Evolutionary conservation across 1,140 invertebrate species (phyloP).

Genomic region (Ips nitidus): DNA sequence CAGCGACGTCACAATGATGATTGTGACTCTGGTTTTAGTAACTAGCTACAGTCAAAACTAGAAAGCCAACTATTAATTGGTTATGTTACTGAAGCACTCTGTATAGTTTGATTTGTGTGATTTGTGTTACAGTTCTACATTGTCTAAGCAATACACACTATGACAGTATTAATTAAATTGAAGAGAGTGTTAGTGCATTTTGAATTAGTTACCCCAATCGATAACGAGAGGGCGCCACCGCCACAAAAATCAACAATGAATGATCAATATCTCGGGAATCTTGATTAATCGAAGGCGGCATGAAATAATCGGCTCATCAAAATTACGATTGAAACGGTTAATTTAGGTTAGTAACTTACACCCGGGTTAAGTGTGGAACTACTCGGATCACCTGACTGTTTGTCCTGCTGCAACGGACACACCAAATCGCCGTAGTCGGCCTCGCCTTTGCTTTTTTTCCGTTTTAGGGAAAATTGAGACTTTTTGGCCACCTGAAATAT

Average conservation of each 20-base stretch:
- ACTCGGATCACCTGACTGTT: conserved; percentile 63
- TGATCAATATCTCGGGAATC: conserved; percentile 53
- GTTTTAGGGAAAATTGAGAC: conserved; percentile 85
- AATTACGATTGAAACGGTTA: neutral
- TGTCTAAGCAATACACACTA: too few relatives aligned
- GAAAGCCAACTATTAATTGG: conserved; percentile 4
- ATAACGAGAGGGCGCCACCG: neutral
- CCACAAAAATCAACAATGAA: conserved; percentile 48
- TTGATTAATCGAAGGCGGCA: conserved; percentile 40
- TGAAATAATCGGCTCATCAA: conserved; percentile 42
- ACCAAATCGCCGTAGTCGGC: conserved; percentile 82
- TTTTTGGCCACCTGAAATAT: conserved; percentile 77
- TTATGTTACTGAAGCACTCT: neutral
- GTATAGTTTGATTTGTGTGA: too few relatives aligned
- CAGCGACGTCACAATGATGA: too few relatives aligned
- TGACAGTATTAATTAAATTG: too few relatives aligned
- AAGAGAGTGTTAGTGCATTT: conserved; percentile 16
- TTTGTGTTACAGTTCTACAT: too few relatives aligned
- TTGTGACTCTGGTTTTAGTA: too few relatives aligned
- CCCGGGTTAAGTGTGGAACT: conserved; percentile 53
- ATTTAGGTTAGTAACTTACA: conserved; percentile 53
- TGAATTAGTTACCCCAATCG: conserved; percentile 34
- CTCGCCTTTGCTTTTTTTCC: conserved; percentile 83
- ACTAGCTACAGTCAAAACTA: too few relatives aligned
- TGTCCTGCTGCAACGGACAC: conserved; percentile 72